Evolutionary conservation across 92 coral and sea anemone genomes (phyloP), one percentile per base, ranked within the genome.

Genomic region (Galaxea fascicularis): DNA sequence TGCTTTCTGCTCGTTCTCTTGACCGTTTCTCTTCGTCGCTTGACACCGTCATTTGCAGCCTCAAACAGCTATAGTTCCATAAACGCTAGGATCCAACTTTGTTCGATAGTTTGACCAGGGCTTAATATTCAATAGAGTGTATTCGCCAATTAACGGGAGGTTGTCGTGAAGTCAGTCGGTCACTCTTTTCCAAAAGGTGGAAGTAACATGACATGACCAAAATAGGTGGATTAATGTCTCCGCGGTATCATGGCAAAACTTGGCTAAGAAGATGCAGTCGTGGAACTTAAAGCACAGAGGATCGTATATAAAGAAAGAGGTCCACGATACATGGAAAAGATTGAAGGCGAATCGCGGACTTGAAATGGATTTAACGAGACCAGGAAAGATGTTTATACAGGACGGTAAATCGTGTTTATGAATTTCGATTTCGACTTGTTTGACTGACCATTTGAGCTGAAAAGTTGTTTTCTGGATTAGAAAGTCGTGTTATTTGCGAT

Each of bases 251-350:
- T 35, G 41, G 41, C 41, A 2, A 25, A 73, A 52, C 10, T 5
- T 16, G 60, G 24, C 8, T 4, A 49, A 44, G 13, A 72, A 1
- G 39, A 73, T 8, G 62, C 47, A 73, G 22, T 18, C 26, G 14
- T 73, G 77, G 77, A 27, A 13, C 21, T 16, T 10, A 13, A 7
- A 73, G 21, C 73, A 68, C 21, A 10, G 10, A 8, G 47, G 30
- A 46, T 7, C 49, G 0, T 73, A 73, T 24, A 46, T 47, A 44
- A 0, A 24, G 27, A 27, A 24, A 24, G 62, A 47, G 16, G 17
- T 68, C 22, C 73, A 68, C 22, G 73, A 31, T 15, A 68, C 47
- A 8, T 68, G 73, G 73, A 68, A 68, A 44, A 68, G 41, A 41
- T 2, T 68, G 24, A 68, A 68, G 53, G n/a, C 24, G 41, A 35